Conservation (phyloP, 2,113 vertebrate species). For the Stegostoma tigrinum region DNA sequence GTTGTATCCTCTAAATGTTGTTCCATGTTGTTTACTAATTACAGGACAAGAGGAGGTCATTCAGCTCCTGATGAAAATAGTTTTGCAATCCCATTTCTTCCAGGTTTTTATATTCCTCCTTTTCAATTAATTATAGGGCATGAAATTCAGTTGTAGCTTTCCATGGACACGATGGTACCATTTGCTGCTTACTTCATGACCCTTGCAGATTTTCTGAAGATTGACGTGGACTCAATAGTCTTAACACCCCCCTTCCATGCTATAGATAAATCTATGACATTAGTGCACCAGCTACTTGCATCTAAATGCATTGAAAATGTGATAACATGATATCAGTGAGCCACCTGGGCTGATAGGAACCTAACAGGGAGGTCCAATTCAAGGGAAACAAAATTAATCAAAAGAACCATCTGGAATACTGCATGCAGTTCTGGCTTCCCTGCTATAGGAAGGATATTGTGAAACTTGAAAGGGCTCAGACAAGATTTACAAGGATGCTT, state of each 20-base stretch:
- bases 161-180: background rate
- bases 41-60: background rate
- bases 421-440: too few species aligned
- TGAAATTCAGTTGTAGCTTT: background rate
- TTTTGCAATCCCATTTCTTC: background rate
- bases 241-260: too few species aligned
- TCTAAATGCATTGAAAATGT: background rate
- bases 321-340: background rate
- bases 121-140: background rate
- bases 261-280: background rate
- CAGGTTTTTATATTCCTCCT: background rate
- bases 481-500: too few species aligned
- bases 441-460: too few species aligned
- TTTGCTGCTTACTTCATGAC: background rate
- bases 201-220: background rate
- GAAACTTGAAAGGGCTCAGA: too few species aligned
- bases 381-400: too few species aligned
- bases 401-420: too few species aligned
- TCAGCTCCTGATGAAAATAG: background rate
- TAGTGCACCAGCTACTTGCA: background rate
- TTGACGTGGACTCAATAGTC: background rate
- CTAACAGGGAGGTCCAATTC: too few species aligned
- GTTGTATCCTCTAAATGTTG: background rate
- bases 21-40: background rate
- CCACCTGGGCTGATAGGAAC: background rate